These are phyloP conservation scores for Elmis aenea DNA, from an alignment of 2,888 invertebrate genomes.

Conservation along the genomic window DNA sequence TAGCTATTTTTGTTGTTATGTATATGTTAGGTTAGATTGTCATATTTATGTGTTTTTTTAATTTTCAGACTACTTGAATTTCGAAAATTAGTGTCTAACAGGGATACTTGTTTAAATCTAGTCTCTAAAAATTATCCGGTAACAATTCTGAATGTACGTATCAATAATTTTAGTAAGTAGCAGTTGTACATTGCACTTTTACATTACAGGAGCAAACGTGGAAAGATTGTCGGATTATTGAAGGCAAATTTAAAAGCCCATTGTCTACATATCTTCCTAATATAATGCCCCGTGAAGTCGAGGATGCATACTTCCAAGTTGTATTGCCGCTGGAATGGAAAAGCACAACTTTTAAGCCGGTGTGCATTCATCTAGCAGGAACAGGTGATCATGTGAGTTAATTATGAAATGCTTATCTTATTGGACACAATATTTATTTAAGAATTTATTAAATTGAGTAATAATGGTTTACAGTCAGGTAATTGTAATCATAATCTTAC, in stretches of 20 bases:
- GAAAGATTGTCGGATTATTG: constrained; percentile 68
- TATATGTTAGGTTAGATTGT: constrained; percentile 13
- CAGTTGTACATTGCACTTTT: constrained; percentile 11
- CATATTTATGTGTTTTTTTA: constrained; percentile 33
- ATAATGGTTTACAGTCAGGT: too few relatives aligned
- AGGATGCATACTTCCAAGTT: constrained; percentile 80
- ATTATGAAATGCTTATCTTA: neutral
- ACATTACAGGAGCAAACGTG: constrained; percentile 63
- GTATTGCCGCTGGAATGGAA: constrained; percentile 78
- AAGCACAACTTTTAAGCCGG: constrained; percentile 63
- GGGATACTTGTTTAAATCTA: constrained; percentile 76
- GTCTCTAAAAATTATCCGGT: constrained; percentile 81
- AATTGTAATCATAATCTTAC: too few relatives aligned
- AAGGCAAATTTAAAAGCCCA: constrained; percentile 86
- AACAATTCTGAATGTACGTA: constrained; percentile 74
- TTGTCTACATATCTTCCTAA: constrained; percentile 78
- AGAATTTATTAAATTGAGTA: too few relatives aligned
- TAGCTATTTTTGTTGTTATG: neutral
- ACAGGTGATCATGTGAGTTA: constrained; percentile 93
- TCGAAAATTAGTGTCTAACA: constrained; percentile 77
- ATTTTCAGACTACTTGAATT: constrained; percentile 85
- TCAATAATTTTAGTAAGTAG: constrained; percentile 1
- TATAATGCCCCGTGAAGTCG: constrained; percentile 77
- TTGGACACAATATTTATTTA: too few relatives aligned
- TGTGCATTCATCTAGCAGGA: constrained; percentile 93